A percentile compares a stretch with the other conserved stretches of the same genome.
phyloP scores from a whole-genome alignment of 2,113 vertebrate species.

The Seriola quinqueradiata region DNA sequence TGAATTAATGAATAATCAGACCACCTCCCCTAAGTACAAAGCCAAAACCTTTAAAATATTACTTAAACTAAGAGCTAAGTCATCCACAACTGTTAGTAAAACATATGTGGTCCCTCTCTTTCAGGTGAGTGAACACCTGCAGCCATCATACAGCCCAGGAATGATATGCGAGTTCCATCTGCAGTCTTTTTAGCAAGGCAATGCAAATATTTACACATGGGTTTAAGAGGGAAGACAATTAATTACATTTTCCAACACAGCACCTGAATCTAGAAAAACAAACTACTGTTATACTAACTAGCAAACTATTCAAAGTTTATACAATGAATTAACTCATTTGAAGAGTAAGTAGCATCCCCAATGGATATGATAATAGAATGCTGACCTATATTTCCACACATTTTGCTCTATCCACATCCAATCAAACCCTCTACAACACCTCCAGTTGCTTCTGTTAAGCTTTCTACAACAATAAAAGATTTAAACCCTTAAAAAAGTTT shows the following conservation, averaged over 20 bases:
- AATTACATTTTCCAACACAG: conserved; percentile 1
- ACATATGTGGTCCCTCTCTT: not conserved
- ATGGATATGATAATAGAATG: not conserved
- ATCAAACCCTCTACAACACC: not conserved
- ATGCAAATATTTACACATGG: conserved; percentile 11
- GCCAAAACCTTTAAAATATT: too few species aligned
- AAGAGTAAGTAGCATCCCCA: not conserved
- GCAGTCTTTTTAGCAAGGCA: not conserved
- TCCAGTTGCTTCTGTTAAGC: not conserved
- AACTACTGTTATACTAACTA: too few species aligned
- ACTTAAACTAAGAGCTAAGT: too few species aligned
- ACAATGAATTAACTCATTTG: too few species aligned
- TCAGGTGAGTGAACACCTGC: conserved; percentile 23
- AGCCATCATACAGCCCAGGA: conserved; percentile 4
- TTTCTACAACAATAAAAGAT: not conserved
- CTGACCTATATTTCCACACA: not conserved
- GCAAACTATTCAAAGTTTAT: not conserved
- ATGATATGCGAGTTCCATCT: conserved; percentile 11
- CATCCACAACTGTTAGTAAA: too few species aligned
- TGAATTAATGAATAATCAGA: too few species aligned
- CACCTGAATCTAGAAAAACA: not conserved
- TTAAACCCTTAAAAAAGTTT: not conserved
- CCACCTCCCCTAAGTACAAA: too few species aligned
- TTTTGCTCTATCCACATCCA: not conserved
- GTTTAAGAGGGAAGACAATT: conserved; percentile 3